Evolutionary conservation across 2,113 vertebrate species (phyloP).

Genomic region (Aleadryas rufinucha): DNA sequence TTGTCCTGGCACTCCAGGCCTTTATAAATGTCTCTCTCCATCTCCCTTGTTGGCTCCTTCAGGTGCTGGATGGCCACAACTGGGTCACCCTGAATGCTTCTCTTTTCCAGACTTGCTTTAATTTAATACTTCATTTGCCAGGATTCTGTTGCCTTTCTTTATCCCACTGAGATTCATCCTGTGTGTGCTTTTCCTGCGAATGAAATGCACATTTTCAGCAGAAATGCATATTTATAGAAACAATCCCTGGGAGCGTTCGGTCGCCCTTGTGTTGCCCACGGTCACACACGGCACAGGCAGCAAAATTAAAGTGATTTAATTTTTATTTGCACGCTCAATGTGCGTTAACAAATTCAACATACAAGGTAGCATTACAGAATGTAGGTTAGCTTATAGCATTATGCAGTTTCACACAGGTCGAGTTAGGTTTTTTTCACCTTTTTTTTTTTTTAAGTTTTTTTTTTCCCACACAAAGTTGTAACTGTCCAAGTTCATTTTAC

Average conservation of each 20-base stretch:
- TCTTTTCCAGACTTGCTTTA: neutral
- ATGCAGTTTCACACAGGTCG: conserved; percentile 73
- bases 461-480: conserved; percentile 68
- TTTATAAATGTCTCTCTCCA: neutral
- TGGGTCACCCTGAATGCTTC: neutral
- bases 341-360: conserved; percentile 85
- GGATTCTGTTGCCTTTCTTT: accelerated
- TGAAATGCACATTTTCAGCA: neutral
- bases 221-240: neutral
- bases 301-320: conserved; percentile 69
- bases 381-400: conserved; percentile 77
- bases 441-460: conserved; percentile 7
- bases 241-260: neutral
- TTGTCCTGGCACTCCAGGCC: neutral
- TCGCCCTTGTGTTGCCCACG: accelerated
- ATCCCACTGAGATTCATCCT: neutral
- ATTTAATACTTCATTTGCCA: accelerated
- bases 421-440: conserved; percentile 41
- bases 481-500: conserved; percentile 72
- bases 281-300: neutral
- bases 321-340: conserved; percentile 86
- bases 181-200: neutral
- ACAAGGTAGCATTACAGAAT: conserved; percentile 83
- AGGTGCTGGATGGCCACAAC: neutral
- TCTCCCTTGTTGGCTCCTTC: neutral